A percentile compares a stretch with the other conserved stretches of the same genome.
These are phyloP conservation scores for Drosophila persimilis DNA, from an alignment of 1,140 invertebrate species.

Conservation along the genomic window DNA sequence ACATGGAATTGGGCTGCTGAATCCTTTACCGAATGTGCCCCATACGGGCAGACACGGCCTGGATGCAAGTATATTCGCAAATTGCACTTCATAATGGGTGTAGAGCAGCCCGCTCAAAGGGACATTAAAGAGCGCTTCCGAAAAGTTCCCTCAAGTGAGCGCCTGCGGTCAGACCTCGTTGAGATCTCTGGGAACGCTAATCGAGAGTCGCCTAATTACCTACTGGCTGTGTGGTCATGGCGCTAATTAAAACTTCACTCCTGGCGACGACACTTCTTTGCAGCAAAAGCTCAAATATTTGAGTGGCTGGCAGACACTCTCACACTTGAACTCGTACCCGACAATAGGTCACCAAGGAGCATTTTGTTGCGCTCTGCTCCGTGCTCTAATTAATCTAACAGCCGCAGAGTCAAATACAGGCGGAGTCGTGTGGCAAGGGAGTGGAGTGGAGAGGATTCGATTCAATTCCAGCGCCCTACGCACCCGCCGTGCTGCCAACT, in stretches of 20 bases:
- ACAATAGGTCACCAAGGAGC: slow-evolving; percentile 66
- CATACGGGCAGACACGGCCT: too few relatives aligned
- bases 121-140: too few relatives aligned
- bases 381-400: slow-evolving; percentile 64
- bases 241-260: slow-evolving; percentile 66
- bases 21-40: too few relatives aligned
- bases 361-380: slow-evolving; percentile 52
- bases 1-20: too few relatives aligned
- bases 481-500: slow-evolving; percentile 41
- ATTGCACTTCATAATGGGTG: too few relatives aligned
- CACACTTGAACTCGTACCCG: slow-evolving; percentile 51
- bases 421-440: too few relatives aligned
- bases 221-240: slow-evolving; percentile 26
- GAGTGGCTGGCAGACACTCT: slow-evolving; percentile 6
- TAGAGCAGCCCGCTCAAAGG: too few relatives aligned
- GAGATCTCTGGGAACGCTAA: neutral
- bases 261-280: slow-evolving; percentile 20
- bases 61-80: too few relatives aligned
- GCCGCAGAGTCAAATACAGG: slow-evolving; percentile 12
- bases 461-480: slow-evolving; percentile 51
- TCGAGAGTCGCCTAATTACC: slow-evolving; percentile 49
- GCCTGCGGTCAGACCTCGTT: too few relatives aligned
- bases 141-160: too few relatives aligned
- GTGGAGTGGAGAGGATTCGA: neutral
- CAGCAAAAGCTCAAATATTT: slow-evolving; percentile 34